Evolutionary conservation across 1,140 invertebrate genomes (phyloP).

Genomic region (Hypsibius dujardini): DNA sequence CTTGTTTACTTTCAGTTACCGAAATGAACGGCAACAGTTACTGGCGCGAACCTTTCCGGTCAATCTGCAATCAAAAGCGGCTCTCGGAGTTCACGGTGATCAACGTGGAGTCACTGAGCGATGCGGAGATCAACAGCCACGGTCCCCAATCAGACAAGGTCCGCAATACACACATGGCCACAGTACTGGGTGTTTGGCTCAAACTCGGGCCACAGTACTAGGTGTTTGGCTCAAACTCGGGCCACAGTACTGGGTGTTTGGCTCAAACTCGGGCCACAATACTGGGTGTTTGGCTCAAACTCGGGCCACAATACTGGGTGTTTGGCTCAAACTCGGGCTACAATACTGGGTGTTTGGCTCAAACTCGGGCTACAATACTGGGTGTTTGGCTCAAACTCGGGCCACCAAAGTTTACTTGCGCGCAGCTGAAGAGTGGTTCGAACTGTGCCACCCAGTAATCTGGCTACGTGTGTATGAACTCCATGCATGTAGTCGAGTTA

Average conservation of each 20-base stretch:
- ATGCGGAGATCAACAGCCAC: constrained; percentile 42
- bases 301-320: constrained; percentile 4
- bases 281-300: constrained; percentile 18
- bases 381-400: neutral
- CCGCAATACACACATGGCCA: neutral
- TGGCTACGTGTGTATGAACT: neutral
- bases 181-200: neutral
- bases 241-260: neutral
- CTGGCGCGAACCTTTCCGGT: constrained; percentile 67
- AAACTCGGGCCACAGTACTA: too few species aligned
- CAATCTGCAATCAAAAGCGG: constrained; percentile 73
- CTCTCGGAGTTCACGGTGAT: constrained; percentile 82
- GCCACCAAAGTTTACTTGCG: neutral
- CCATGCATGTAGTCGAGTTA: neutral
- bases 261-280: neutral
- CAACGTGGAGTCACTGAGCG: constrained; percentile 66
- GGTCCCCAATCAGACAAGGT: constrained; percentile 29
- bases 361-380: too few species aligned
- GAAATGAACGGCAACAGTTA: constrained; percentile 61
- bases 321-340: too few species aligned
- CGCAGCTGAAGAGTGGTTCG: neutral
- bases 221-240: too few species aligned
- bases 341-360: too few species aligned
- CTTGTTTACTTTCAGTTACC: constrained; percentile 44
- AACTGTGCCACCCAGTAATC: neutral